These are phyloP conservation scores for Hyaena hyaena DNA, from an alignment of 2,113 vertebrate species.

Conservation along the genomic window DNA sequence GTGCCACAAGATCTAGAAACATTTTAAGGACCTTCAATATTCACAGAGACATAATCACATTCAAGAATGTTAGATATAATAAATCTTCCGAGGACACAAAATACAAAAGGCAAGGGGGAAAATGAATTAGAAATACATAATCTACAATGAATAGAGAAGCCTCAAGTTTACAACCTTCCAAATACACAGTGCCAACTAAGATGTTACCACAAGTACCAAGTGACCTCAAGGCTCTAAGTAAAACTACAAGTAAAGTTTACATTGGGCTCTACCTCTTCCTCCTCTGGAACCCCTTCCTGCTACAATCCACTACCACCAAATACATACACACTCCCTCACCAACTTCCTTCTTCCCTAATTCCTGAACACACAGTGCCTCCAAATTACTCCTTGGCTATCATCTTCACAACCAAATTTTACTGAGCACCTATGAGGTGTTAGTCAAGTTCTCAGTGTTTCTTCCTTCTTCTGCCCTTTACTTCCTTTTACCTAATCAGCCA, in stretches of 20 bases:
- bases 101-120: neutral
- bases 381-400: neutral
- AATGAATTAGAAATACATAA: neutral
- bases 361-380: neutral
- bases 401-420: neutral
- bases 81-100: conserved; percentile 26
- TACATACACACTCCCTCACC: neutral
- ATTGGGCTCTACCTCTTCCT: neutral
- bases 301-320: neutral
- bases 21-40: neutral
- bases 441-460: neutral
- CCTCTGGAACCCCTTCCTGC: neutral
- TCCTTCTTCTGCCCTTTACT: neutral
- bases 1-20: neutral
- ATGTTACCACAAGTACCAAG: neutral
- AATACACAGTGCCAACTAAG: neutral
- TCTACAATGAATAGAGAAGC: neutral
- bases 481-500: neutral
- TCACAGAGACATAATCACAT: neutral
- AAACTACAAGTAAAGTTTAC: neutral
- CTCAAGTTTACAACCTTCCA: neutral
- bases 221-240: neutral
- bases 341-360: neutral
- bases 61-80: conserved; percentile 17
- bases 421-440: neutral